Percentiles rank a stretch among this genome's conserved stretches.
These are phyloP conservation scores for Lysiphlebus fabarum DNA, from an alignment of 1,140 invertebrate species.

Conservation along the genomic window DNA sequence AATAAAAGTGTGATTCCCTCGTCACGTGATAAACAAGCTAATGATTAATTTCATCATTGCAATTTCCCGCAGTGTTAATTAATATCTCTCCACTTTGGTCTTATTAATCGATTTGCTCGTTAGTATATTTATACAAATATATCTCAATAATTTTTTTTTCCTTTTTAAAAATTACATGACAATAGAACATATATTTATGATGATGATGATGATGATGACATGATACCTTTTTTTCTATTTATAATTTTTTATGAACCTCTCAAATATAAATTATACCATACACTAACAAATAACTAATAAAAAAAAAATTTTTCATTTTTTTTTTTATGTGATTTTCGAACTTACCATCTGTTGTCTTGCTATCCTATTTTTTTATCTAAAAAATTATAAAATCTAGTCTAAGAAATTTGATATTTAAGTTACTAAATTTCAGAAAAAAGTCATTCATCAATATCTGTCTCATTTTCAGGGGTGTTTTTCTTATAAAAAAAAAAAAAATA, in stretches of 20 bases:
- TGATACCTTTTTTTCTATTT: conserved; percentile 3
- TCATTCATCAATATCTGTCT: conserved; percentile 20
- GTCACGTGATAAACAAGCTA: conserved; percentile 15
- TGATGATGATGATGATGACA: no score
- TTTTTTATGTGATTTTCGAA: conserved; percentile 1
- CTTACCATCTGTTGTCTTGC: conserved; percentile 12
- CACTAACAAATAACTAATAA: no score
- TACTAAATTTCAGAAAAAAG: conserved; percentile 1
- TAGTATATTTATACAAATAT: conserved; percentile 23
- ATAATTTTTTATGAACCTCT: not conserved
- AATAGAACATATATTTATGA: not conserved
- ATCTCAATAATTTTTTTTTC: not conserved
- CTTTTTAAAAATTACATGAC: not conserved
- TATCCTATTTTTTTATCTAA: not conserved
- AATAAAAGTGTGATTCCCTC: not conserved
- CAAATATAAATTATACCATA: no score
- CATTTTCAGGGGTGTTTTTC: not conserved
- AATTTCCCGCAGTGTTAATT: conserved; percentile 30
- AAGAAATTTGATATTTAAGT: conserved; percentile 18
- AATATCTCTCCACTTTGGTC: conserved; percentile 18
- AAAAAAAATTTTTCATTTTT: not conserved
- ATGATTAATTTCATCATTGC: conserved; percentile 24
- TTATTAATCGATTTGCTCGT: conserved; percentile 32
- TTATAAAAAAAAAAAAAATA: conserved; percentile 3
- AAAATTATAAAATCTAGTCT: conserved; percentile 9